These are phyloP conservation scores for Zygothrica quintamaculata DNA, from an alignment of 2,888 invertebrate genomes.

Conservation along the genomic window DNA sequence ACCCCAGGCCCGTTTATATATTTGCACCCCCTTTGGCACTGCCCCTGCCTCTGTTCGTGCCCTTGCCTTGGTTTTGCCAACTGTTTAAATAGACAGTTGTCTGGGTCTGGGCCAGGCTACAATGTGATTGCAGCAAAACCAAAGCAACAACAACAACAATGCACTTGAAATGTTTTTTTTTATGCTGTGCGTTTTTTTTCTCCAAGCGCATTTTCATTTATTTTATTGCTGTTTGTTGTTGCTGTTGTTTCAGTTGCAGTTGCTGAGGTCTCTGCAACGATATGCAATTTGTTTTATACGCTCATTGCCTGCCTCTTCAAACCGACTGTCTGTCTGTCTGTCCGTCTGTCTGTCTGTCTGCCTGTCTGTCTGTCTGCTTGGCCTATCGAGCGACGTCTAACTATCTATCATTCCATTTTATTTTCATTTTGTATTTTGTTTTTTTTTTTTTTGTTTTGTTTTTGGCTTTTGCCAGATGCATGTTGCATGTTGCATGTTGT, in stretches of 20 bases:
- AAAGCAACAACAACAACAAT: constrained; percentile 30
- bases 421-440: constrained; percentile 1
- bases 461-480: constrained; percentile 1
- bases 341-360: constrained; percentile 11
- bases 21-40: background rate
- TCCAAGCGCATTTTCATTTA: constrained; percentile 66
- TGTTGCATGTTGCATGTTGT: constrained; percentile 25
- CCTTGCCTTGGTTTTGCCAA: constrained; percentile 17
- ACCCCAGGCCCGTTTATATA: no score
- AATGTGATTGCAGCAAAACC: constrained; percentile 36
- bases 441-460: constrained; percentile 4
- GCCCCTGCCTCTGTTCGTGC: background rate
- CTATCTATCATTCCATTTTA: constrained; percentile 36
- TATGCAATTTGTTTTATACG: constrained; percentile 73
- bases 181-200: constrained; percentile 30
- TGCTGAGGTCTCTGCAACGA: constrained; percentile 51
- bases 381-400: constrained; percentile 55
- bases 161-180: constrained; percentile 59
- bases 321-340: constrained; percentile 21
- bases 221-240: constrained; percentile 55
- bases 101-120: constrained; percentile 54
- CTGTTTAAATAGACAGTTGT: constrained; percentile 64
- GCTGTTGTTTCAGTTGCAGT: constrained; percentile 22
- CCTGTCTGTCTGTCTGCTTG: constrained; percentile 27
- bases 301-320: constrained; percentile 57